A percentile compares a stretch with the other conserved stretches of the same genome.
These are phyloP conservation scores for Neotoxoptera formosana DNA, from an alignment of 1,140 invertebrate species.

Conservation along the genomic window DNA sequence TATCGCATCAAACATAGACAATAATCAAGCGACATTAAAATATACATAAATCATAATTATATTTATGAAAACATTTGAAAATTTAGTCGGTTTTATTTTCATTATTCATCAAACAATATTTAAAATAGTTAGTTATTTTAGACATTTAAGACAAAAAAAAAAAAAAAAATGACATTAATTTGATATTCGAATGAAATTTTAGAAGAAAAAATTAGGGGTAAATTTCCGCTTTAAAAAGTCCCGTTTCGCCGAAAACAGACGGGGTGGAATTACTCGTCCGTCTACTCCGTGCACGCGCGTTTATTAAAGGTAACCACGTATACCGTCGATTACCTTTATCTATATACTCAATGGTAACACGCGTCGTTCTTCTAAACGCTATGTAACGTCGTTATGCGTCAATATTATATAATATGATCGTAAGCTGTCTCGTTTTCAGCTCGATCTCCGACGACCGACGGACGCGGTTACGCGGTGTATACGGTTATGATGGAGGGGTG, in stretches of 20 bases:
- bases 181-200: not conserved
- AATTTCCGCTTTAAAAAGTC: not conserved
- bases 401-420: not conserved
- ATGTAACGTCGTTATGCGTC: not conserved
- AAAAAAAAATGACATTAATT: not conserved
- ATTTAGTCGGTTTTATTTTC: not conserved
- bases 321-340: too few relatives aligned
- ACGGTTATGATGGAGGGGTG: not conserved
- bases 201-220: not conserved
- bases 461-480: not conserved
- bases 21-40: not conserved
- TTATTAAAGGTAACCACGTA: not conserved
- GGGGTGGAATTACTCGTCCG: not conserved
- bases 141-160: too few relatives aligned
- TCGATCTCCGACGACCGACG: not conserved
- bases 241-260: not conserved
- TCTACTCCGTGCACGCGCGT: not conserved
- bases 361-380: not conserved
- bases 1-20: not conserved
- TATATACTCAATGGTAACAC: not conserved
- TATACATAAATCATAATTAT: not conserved
- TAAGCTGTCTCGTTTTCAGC: not conserved
- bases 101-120: too few relatives aligned
- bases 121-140: too few relatives aligned
- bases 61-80: not conserved